A percentile compares a stretch with the other conserved stretches of the same genome.
These are phyloP conservation scores for Danionella dracula DNA, from an alignment of 2,797 vertebrate species.

Conservation along the genomic window DNA sequence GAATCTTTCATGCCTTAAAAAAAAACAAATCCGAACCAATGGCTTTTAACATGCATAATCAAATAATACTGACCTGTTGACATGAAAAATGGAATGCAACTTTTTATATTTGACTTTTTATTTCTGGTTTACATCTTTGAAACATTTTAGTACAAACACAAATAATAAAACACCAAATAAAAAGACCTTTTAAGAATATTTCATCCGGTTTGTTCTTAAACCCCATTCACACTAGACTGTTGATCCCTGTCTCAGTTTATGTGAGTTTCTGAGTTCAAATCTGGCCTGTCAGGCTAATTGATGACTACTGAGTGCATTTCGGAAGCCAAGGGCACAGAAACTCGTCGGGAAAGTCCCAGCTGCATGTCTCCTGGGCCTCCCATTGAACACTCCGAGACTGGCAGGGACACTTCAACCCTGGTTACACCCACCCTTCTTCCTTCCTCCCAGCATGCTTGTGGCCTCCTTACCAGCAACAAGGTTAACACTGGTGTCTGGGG, in stretches of 20 bases:
- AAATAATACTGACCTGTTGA: too few species aligned
- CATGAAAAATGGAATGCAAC: too few species aligned
- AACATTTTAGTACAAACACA: too few species aligned
- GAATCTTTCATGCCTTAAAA: too few species aligned
- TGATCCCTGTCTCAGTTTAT: slow-evolving; percentile 49
- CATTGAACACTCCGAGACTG: slow-evolving; percentile 64
- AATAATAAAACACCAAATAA: too few species aligned
- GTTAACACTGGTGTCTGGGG: slow-evolving; percentile 61
- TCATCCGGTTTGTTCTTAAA: slow-evolving; percentile 19
- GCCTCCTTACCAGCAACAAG: slow-evolving; percentile 66
- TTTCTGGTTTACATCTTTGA: too few species aligned
- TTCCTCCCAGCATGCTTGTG: slow-evolving; percentile 64
- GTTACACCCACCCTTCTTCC: slow-evolving; percentile 64
- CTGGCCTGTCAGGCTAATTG: slow-evolving; percentile 67
- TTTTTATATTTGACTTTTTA: too few species aligned
- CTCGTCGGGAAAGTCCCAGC: slow-evolving; percentile 58
- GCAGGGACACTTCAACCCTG: slow-evolving; percentile 56
- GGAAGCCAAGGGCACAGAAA: slow-evolving; percentile 62
- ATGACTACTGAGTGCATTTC: slow-evolving; percentile 63
- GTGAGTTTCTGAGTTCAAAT: slow-evolving; percentile 41
- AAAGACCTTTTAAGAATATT: background rate
- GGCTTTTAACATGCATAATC: too few species aligned
- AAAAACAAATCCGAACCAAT: too few species aligned
- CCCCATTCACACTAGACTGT: slow-evolving; percentile 28
- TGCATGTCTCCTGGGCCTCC: slow-evolving; percentile 64